Base-by-base conservation (phyloP, 2,888 invertebrate genomes). In the Choristoneura rosaceana region DNA sequence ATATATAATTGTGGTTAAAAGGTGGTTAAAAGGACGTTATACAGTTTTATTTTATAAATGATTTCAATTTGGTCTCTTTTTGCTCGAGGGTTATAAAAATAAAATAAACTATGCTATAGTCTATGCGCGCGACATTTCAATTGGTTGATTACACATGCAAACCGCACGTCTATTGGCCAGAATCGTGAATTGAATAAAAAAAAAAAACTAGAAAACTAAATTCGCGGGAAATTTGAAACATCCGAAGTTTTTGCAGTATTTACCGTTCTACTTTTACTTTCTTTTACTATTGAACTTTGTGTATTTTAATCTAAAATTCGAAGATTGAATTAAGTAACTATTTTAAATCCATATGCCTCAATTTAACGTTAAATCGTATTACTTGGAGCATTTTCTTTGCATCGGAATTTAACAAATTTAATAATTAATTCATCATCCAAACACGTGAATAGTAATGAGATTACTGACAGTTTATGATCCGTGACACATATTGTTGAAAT, bases 401-500 rank as follows among this genome's bases (percentile, higher is more conserved):
- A n/a, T n/a, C 47, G 47, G 14, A 47, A 47, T 4, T 47, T 0
- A 12, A 9, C 9, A 15, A 52, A 52, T 9, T 17, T 17, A 52
- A 15, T n/a, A 47, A 25, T 47, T 47, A 47, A 17, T 17, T 52
- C n/a, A n/a, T 52, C 17, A 17, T 52, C 17, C 52, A 17, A 52
- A 52, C 17, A 17, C 15, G 52, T 52, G 47, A 15, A 52, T 52
- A 52, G 7, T 52, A 52, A 52, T 52, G 14, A 15, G 17, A 47
- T 47, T 61, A 52, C 52, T 10, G 50, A 43, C 17, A 47, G 52
- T 64, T 68, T 45, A 38, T 71, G 58, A 64, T 41, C 59, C 68
- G 64, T 69, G 59, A 69, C 73, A 63, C 69, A 78, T 79, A 81
- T 83, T 76, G 75, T 84, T 76, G 80, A 81, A 89, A 92, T 90